phyloP scores from a whole-genome alignment of 2,113 vertebrate species.

The Phaethornis superciliosus region DNA sequence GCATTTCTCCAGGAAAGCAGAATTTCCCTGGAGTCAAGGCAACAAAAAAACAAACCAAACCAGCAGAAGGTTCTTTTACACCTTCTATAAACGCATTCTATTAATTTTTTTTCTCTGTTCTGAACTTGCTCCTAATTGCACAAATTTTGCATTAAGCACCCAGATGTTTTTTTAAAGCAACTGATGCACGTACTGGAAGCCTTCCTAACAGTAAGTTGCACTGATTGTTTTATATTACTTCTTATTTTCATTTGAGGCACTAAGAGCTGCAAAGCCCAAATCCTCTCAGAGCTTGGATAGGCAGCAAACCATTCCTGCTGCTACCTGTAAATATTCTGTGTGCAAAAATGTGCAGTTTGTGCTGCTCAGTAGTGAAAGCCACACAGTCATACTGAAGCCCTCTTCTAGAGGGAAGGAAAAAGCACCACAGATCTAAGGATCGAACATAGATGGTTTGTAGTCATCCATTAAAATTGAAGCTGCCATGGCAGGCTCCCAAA shows the following conservation, averaged over 20 bases:
- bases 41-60: too few relatives aligned
- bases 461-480: not conserved
- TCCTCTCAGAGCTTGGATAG: not conserved
- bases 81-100: not conserved
- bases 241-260: not conserved
- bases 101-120: not conserved
- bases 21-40: not conserved
- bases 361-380: not conserved
- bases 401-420: not conserved
- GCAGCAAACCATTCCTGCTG: not conserved
- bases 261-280: not conserved
- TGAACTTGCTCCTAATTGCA: not conserved
- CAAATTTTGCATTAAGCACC: not conserved
- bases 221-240: not conserved
- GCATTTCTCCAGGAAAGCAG: not conserved
- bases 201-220: not conserved
- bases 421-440: too few relatives aligned
- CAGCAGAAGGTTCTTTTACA: not conserved
- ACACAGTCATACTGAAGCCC: not conserved
- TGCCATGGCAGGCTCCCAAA: not conserved
- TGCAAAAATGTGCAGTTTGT: not conserved
- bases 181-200: not conserved
- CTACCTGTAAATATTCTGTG: not conserved
- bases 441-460: not conserved
- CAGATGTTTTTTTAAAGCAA: not conserved